Evolutionary conservation across 92 coral and sea anemone genomes (phyloP), one percentile per base, ranked within the genome.

Genomic region (Epizoanthus scotinus): DNA sequence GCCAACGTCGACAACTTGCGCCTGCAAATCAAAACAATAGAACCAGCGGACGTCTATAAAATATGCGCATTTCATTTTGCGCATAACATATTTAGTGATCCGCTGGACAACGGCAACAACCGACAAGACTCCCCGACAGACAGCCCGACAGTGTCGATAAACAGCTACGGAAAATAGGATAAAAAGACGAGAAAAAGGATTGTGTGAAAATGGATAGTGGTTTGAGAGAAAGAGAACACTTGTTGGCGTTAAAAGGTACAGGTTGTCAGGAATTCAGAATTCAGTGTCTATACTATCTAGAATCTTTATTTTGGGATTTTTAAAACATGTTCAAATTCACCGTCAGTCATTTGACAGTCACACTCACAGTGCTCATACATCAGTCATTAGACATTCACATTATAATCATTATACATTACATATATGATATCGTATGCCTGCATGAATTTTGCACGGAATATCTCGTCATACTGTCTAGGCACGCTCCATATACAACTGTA

Each of bases 241-340:
- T 87, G 65, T 77, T 95, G 44, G 97, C 98, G 65, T 91, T 95
- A 52, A 95, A 91, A 82, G 99, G 99, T 95, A 54, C 13, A 47
- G 73, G 5, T 50, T 69, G 50, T 5, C 2, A 9, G 3, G 71
- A 62, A 42, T 61, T 82, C n/a, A 25, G 3, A 63, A 63, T n/a
- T n/a, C n/a, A n/a, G n/a, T n/a, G n/a, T n/a, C n/a, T n/a, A n/a
- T n/a, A n/a, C n/a, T n/a, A n/a, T n/a, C n/a, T n/a, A n/a, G n/a
- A n/a, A n/a, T n/a, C n/a, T n/a, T n/a, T n/a, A n/a, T n/a, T n/a
- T n/a, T n/a, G n/a, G n/a, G n/a, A n/a, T n/a, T n/a, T n/a, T n/a
- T n/a, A n/a, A n/a, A n/a, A n/a, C n/a, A n/a, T n/a, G n/a, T n/a
- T n/a, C n/a, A n/a, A n/a, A n/a, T n/a, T n/a, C n/a, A n/a, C n/a